Evolutionary conservation across 2,113 vertebrate species (phyloP).

Genomic region (Scopus umbretta): DNA sequence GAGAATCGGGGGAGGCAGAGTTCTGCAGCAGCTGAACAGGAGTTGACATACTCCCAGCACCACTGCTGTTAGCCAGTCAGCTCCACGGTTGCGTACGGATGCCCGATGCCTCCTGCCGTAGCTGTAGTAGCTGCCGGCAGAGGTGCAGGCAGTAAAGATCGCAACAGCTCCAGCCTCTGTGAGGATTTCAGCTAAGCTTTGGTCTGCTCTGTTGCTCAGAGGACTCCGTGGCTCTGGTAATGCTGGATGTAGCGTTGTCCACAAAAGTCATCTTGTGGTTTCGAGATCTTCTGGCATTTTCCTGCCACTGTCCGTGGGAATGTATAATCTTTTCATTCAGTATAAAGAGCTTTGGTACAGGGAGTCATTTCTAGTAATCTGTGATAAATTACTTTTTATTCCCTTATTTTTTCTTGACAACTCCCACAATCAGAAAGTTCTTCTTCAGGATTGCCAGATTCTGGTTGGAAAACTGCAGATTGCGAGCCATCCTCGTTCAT

Average conservation of each 20-base stretch:
- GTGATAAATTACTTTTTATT: background rate
- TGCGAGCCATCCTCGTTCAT: background rate
- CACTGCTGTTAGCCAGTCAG: background rate
- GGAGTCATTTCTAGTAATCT: background rate
- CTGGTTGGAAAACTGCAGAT: background rate
- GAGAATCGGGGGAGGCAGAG: background rate
- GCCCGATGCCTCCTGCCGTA: background rate
- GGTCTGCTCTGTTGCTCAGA: background rate
- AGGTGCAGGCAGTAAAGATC: background rate
- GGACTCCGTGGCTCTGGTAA: background rate
- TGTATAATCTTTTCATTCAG: background rate
- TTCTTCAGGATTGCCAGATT: background rate
- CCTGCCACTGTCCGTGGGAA: background rate
- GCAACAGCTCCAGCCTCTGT: background rate
- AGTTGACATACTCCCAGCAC: background rate
- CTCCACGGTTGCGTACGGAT: accelerated
- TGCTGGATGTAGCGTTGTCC: background rate
- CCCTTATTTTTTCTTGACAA: background rate
- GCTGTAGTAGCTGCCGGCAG: background rate
- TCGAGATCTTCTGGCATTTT: background rate
- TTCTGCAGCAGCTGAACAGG: background rate
- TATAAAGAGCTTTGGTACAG: background rate
- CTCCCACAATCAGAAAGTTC: background rate
- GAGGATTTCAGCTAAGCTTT: background rate
- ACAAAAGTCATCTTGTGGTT: background rate